A percentile compares a stretch with the other conserved stretches of the same genome.
phyloP scores from a whole-genome alignment of 2,113 vertebrate species.

The Ciconia boyciana region DNA sequence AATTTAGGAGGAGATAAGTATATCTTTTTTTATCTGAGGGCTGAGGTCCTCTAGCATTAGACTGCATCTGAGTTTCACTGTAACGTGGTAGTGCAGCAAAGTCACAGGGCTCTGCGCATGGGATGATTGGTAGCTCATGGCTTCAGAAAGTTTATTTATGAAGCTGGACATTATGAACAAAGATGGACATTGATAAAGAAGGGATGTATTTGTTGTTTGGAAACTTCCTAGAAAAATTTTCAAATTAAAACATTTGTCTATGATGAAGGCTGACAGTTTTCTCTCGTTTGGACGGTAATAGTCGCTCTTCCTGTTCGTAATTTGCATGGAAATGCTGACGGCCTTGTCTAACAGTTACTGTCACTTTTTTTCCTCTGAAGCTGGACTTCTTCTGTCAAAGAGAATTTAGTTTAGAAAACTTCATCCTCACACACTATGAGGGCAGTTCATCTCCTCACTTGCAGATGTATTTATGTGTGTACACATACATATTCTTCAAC shows the following conservation, averaged over 20 bases:
- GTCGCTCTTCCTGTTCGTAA: not conserved
- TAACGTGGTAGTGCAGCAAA: not conserved
- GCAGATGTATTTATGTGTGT: not conserved
- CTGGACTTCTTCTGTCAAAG: not conserved
- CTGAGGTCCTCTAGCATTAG: slow-evolving; percentile 11
- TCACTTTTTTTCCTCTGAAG: not conserved
- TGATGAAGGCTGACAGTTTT: slow-evolving; percentile 36
- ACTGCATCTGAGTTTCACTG: not conserved
- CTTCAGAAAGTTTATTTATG: not conserved
- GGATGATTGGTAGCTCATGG: not conserved
- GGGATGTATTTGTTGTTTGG: not conserved
- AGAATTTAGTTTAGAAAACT: slow-evolving; percentile 22
- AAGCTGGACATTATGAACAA: not conserved
- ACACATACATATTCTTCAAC: not conserved
- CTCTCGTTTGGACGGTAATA: not conserved
- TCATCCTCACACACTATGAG: not conserved
- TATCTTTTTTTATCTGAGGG: not conserved
- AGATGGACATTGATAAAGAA: not conserved
- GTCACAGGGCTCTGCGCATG: not conserved
- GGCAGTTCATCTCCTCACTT: not conserved
- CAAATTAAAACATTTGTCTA: not conserved
- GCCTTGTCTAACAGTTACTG: not conserved
- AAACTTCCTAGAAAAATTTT: slow-evolving; percentile 17
- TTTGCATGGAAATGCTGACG: slow-evolving; percentile 16
- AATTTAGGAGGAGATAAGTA: slow-evolving; percentile 2